Evolutionary conservation across 2,797 vertebrate species (phyloP).

Genomic region (Staurois parvus): DNA sequence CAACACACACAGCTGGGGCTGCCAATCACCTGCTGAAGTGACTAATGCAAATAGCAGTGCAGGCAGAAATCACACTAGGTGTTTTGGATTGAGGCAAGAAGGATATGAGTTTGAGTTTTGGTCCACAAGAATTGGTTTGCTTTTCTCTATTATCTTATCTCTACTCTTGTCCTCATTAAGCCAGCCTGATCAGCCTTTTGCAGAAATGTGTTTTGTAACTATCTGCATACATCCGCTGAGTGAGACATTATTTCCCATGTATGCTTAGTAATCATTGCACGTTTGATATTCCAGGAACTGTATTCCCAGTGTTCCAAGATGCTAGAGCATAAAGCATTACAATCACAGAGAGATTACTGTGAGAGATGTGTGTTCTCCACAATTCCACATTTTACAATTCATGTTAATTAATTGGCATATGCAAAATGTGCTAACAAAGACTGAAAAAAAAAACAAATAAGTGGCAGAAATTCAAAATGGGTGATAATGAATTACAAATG

Average conservation of each 20-base stretch:
- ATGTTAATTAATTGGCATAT: slow-evolving; percentile 6
- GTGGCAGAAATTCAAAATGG: slow-evolving; percentile 12
- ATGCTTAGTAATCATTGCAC: slow-evolving; percentile 42
- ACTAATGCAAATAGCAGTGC: too few relatives aligned
- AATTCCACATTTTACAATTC: neutral
- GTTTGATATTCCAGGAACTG: slow-evolving; percentile 32
- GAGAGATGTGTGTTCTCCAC: neutral
- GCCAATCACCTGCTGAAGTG: too few relatives aligned
- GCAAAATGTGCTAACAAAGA: slow-evolving; percentile 20
- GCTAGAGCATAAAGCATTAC: slow-evolving; percentile 28
- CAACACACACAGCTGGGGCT: too few relatives aligned
- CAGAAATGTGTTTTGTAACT: neutral
- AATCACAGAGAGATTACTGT: neutral
- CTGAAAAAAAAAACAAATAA: slow-evolving; percentile 28
- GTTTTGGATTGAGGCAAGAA: too few relatives aligned
- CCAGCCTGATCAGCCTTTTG: neutral
- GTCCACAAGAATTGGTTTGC: neutral
- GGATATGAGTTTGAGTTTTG: too few relatives aligned
- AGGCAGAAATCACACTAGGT: too few relatives aligned
- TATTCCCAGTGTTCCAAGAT: slow-evolving; percentile 43
- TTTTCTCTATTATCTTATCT: neutral
- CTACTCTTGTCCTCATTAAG: neutral
- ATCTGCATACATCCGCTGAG: neutral
- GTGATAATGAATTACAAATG: slow-evolving; percentile 34
- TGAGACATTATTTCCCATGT: slow-evolving; percentile 15